Evolutionary conservation across 2,113 vertebrate genomes (phyloP).

Genomic region (Tachysurus vachellii): DNA sequence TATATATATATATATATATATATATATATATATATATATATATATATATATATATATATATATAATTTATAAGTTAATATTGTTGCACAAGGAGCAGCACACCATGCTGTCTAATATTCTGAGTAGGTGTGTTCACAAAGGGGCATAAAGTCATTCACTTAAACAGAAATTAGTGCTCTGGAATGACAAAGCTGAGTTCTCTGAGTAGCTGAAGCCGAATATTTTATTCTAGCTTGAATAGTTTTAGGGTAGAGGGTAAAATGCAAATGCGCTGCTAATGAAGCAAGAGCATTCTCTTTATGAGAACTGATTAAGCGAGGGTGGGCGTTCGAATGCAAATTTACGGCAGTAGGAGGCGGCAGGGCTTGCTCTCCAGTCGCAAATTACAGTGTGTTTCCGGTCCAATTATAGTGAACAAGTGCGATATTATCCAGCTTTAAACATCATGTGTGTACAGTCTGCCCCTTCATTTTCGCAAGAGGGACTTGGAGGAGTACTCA

Average conservation of each 20-base stretch:
- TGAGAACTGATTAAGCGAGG: slow-evolving; percentile 74
- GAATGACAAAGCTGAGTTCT: slow-evolving; percentile 17
- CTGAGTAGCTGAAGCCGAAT: slow-evolving; percentile 61
- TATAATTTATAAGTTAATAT: too few species aligned
- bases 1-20: too few species aligned
- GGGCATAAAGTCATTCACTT: slow-evolving; percentile 20
- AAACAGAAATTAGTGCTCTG: slow-evolving; percentile 36
- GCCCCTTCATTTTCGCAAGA: slow-evolving; percentile 78
- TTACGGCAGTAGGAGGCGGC: slow-evolving; percentile 72
- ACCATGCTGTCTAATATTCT: background rate
- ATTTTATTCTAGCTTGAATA: slow-evolving; percentile 68
- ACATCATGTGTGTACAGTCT: slow-evolving; percentile 76
- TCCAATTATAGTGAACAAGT: slow-evolving; percentile 76
- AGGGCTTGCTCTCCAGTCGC: slow-evolving; percentile 65
- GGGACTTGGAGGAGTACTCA: slow-evolving; percentile 65
- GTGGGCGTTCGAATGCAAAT: slow-evolving; percentile 69
- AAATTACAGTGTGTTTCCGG: slow-evolving; percentile 76
- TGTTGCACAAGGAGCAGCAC: background rate
- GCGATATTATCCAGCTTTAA: slow-evolving; percentile 76
- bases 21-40: too few species aligned
- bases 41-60: too few species aligned
- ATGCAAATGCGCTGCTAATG: slow-evolving; percentile 73
- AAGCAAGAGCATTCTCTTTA: slow-evolving; percentile 76
- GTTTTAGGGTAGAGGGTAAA: slow-evolving; percentile 65
- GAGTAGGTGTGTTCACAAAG: slow-evolving; percentile 2